phyloP scores from a whole-genome alignment of 2,797 vertebrate species.

The Alcedo quadribrachys region DNA sequence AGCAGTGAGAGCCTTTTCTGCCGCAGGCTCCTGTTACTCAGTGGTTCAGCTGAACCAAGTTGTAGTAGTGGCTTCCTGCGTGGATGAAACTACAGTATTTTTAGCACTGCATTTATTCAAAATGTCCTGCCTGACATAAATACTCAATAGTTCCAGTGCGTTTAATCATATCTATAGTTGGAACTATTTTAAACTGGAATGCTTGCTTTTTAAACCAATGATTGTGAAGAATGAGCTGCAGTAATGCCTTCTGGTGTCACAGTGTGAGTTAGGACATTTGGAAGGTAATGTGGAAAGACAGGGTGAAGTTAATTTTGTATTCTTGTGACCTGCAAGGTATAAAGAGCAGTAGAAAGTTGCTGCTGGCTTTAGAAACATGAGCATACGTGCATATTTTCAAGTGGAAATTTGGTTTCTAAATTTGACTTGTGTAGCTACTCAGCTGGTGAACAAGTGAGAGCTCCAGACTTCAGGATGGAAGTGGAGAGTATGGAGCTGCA shows the following conservation, averaged over 20 bases:
- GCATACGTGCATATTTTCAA: background rate
- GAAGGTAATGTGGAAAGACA: background rate
- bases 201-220: background rate
- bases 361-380: background rate
- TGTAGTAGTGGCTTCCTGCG: background rate
- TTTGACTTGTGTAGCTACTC: background rate
- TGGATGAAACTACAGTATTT: conserved; percentile 3
- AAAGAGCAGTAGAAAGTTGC: background rate
- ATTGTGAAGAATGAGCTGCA: background rate
- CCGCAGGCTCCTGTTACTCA: background rate
- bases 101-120: conserved; percentile 29
- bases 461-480: background rate
- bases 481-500: background rate
- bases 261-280: background rate
- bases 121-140: conserved; percentile 17
- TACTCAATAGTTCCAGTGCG: background rate
- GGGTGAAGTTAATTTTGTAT: background rate
- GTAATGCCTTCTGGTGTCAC: background rate
- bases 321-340: background rate
- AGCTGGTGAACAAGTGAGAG: background rate
- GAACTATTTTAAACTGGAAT: background rate
- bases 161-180: conserved; percentile 4
- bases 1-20: background rate
- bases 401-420: background rate
- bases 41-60: background rate